A percentile compares a stretch with the other conserved stretches of the same genome.
Conservation (phyloP, 2,113 vertebrate genomes). For the Leuciscus idus region DNA sequence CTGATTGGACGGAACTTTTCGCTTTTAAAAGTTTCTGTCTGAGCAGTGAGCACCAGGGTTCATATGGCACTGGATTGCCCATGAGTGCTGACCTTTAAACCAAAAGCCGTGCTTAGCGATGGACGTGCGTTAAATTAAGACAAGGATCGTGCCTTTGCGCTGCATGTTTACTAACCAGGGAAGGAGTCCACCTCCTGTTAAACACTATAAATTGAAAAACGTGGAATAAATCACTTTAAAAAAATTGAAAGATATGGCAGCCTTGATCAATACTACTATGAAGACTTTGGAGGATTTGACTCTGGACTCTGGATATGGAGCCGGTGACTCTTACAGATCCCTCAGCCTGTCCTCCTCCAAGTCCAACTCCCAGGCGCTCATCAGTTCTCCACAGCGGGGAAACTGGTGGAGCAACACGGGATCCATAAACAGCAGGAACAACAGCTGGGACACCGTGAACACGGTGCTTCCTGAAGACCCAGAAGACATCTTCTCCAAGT, state of each 20-base stretch:
- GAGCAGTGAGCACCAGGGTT: neutral
- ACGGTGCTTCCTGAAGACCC: conserved; percentile 87
- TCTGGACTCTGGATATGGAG: conserved; percentile 90
- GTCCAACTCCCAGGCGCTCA: conserved; percentile 82
- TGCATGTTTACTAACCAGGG: neutral
- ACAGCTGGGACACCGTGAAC: conserved; percentile 95
- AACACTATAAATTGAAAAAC: neutral
- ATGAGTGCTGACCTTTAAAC: neutral
- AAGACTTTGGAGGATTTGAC: conserved; percentile 90
- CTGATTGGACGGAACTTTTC: conserved; percentile 50
- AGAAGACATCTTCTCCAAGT: conserved; percentile 85
- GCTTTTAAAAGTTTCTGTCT: conserved; percentile 25
- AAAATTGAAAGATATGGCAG: conserved; percentile 77
- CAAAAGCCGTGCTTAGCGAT: neutral
- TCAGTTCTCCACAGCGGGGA: conserved; percentile 77
- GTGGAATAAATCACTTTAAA: neutral
- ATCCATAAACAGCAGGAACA: conserved; percentile 88
- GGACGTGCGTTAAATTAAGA: conserved; percentile 8
- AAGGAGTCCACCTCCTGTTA: neutral
- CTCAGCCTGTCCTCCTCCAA: conserved; percentile 88
- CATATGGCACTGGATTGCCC: neutral
- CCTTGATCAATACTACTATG: conserved; percentile 78
- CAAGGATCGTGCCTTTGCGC: neutral
- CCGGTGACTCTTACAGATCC: conserved; percentile 86
- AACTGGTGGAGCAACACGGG: conserved; percentile 85